Base-by-base conservation (phyloP, 2,113 vertebrate species). In the Pleuronectes platessa region DNA sequence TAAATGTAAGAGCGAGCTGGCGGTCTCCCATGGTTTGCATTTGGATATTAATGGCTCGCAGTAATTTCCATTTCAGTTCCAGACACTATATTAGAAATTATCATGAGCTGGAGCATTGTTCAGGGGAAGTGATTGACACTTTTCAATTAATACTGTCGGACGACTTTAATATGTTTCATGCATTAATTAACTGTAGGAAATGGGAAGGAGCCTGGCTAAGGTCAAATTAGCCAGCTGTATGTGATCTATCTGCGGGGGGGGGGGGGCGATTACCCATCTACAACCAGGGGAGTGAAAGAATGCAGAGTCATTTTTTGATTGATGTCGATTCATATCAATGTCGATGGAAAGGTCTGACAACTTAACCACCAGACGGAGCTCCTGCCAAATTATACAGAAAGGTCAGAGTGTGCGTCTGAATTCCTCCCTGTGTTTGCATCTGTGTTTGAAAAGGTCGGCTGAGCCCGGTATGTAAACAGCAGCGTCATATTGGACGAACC, bases 181-280 rank as follows among this genome's bases (percentile, higher is more conserved):
- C 76, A 75, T 85, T 89, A 87, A 91, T 93, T 89, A 90, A 79
- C 54, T 66, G 61, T 20, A 68, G 76, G 64, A 77, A 86, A 88
- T 90, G 14, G 75, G 82, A 90, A 75, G 88, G 85, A 84, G 80
- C 79, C 42, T 0, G 49, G 55, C 69, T 63, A 37, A 75, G 31
- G 75, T 78, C 66, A 56, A 82, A 79, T 82, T 76, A 66, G 49
- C 70, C 65, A 31, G 42, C 81, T 61, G 45, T 71, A 18, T 83
- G 63, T 11, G 49, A 54, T 26, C 23, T 66, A 21, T 76, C 59
- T 71, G 27, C 35, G 5, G 49, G 76, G 76, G 40, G 37, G 75
- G 26, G 26, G 27, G 27, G 27, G 6, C 18, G 26, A 45, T 85
- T 81, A 77, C 53, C 42, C 51, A 55, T 51, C 54, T 56, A 62